A percentile compares a stretch with the other conserved stretches of the same genome.
These are phyloP conservation scores for Drosophila setifemur DNA, from an alignment of 1,140 invertebrate species.

Conservation along the genomic window DNA sequence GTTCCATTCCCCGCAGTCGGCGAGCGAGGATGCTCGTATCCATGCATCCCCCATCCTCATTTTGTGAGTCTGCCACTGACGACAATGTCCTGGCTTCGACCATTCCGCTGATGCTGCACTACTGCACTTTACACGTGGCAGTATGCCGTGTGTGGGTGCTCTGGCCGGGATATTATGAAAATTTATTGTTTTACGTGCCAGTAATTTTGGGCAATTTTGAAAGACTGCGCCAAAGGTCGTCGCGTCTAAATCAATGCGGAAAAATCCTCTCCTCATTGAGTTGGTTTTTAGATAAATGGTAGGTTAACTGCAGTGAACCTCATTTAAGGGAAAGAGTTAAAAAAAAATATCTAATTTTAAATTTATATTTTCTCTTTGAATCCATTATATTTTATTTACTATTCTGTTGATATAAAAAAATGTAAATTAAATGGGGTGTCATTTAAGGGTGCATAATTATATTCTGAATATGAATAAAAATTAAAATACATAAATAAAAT, in stretches of 20 bases:
- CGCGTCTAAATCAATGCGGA: constrained; percentile 31
- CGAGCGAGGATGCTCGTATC: too few species aligned
- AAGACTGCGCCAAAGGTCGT: constrained; percentile 29
- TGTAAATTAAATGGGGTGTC: too few species aligned
- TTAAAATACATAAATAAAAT: too few species aligned
- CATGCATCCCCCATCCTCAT: background rate
- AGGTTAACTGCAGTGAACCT: too few species aligned
- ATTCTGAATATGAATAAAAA: too few species aligned
- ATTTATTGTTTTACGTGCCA: constrained; percentile 76
- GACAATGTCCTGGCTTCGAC: constrained; percentile 28
- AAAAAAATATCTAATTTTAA: too few species aligned
- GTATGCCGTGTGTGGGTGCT: constrained; percentile 10
- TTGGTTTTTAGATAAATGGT: too few species aligned
- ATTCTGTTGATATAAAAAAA: too few species aligned
- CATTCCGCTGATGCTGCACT: constrained; percentile 70
- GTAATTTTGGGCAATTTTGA: constrained; percentile 59
- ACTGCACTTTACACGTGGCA: constrained; percentile 74
- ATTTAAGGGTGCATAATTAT: too few species aligned
- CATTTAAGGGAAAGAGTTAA: too few species aligned
- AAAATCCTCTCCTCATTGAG: background rate
- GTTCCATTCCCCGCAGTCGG: background rate
- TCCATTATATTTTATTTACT: too few species aligned
- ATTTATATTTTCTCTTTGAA: too few species aligned
- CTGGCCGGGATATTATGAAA: constrained; percentile 56
- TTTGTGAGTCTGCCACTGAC: constrained; percentile 13